Percentiles rank a stretch among this genome's conserved stretches.
Conservation (phyloP, 2,797 vertebrate species). For the Adrianichthys oophorus region DNA sequence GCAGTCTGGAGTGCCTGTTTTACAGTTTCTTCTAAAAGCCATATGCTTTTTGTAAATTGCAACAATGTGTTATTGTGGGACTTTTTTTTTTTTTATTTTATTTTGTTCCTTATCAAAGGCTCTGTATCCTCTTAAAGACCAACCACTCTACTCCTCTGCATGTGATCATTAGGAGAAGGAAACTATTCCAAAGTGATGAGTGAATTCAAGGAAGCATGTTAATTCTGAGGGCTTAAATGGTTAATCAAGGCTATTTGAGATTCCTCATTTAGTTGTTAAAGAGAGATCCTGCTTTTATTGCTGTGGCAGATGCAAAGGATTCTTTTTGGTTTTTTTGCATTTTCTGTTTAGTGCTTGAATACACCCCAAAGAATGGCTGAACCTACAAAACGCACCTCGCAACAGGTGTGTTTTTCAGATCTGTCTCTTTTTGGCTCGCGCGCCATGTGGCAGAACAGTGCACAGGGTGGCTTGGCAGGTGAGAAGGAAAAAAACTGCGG, state of each 20-base stretch:
- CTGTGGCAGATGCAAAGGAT: conserved; percentile 16
- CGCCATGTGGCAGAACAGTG: too few species aligned
- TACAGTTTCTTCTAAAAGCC: too few species aligned
- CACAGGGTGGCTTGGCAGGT: not conserved
- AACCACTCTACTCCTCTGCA: conserved; percentile 5
- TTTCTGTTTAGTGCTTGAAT: too few species aligned
- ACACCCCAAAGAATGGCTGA: too few species aligned
- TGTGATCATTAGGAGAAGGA: conserved; percentile 40
- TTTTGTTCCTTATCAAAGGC: too few species aligned
- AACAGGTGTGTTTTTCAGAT: too few species aligned
- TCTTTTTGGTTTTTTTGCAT: too few species aligned
- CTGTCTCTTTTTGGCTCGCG: too few species aligned
- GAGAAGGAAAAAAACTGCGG: conserved; percentile 4
- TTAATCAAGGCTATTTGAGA: conserved; percentile 57
- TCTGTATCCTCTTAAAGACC: conserved; percentile 11
- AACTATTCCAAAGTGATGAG: conserved; percentile 33
- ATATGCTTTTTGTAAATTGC: not conserved
- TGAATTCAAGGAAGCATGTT: conserved; percentile 43
- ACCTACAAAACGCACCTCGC: too few species aligned
- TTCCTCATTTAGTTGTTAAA: conserved; percentile 20
- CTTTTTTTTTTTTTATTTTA: conserved; percentile 1
- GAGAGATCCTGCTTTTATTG: conserved; percentile 15
- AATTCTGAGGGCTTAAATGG: conserved; percentile 47
- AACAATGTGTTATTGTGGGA: not conserved
- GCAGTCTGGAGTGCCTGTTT: not conserved